A percentile compares a stretch with the other conserved stretches of the same genome.
phyloP scores from a whole-genome alignment of 1,140 invertebrate genomes.

The Lanistes nyassanus region DNA sequence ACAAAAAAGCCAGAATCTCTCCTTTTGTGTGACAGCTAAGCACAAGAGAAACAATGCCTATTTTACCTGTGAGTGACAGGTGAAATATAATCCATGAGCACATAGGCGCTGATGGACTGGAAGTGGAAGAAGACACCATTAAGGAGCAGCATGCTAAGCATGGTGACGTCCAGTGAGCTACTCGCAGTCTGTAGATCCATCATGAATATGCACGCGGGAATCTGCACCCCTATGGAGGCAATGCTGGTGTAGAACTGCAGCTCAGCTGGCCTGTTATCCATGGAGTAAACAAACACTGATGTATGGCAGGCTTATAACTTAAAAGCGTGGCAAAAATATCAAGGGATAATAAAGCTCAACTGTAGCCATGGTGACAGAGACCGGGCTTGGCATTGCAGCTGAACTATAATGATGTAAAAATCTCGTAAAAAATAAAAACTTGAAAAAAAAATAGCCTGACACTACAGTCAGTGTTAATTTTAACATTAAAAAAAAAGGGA shows the following conservation, averaged over 20 bases:
- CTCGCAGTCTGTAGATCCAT: constrained; percentile 72
- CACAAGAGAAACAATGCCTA: background rate
- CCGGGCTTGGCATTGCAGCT: no score
- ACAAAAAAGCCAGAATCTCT: background rate
- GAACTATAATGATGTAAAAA: no score
- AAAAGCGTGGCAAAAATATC: no score
- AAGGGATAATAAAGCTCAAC: background rate
- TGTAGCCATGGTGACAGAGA: no score
- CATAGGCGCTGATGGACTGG: constrained; percentile 88
- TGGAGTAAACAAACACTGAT: background rate
- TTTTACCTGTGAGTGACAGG: constrained; percentile 86
- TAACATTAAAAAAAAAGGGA: no score
- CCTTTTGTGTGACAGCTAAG: background rate
- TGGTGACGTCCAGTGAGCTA: constrained; percentile 67
- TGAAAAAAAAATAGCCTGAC: no score
- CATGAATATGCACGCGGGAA: constrained; percentile 78
- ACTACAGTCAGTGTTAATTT: no score
- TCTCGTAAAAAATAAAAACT: no score
- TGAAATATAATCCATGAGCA: constrained; percentile 86
- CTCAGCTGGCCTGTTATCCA: constrained; percentile 78
- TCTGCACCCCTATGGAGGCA: constrained; percentile 82
- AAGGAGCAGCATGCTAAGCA: constrained; percentile 75
- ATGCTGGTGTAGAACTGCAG: constrained; percentile 87
- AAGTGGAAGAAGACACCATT: constrained; percentile 88
- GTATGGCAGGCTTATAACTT: no score